phyloP scores from a whole-genome alignment of 2,797 vertebrate genomes.

The Sebastiscus tertius region DNA sequence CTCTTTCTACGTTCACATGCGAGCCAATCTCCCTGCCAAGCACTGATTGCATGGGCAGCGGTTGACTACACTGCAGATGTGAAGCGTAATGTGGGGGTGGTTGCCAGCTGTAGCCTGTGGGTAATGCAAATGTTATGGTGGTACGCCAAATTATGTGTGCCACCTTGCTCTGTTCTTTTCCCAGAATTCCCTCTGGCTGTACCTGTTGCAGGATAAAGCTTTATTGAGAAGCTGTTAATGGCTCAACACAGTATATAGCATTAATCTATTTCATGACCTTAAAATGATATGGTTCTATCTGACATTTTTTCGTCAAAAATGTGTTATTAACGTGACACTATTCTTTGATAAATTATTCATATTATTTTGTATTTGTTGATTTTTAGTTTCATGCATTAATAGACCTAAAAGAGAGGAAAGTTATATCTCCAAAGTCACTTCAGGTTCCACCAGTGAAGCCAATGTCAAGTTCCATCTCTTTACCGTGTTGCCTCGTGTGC shows the following conservation, averaged over 20 bases:
- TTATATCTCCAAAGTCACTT: not conserved
- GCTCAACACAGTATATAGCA: not conserved
- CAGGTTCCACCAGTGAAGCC: not conserved
- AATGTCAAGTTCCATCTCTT: not conserved
- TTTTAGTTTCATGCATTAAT: not conserved
- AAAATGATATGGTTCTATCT: not conserved
- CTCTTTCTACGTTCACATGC: slow-evolving; percentile 10
- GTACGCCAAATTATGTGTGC: slow-evolving; percentile 44
- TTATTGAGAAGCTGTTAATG: not conserved
- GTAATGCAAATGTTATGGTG: slow-evolving; percentile 38
- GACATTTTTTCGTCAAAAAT: not conserved
- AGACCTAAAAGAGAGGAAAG: fast-evolving
- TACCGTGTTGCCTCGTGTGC: not conserved
- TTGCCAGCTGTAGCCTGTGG: slow-evolving; percentile 59
- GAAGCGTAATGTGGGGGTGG: slow-evolving; percentile 48
- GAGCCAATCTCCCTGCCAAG: slow-evolving; percentile 37
- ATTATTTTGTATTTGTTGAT: not conserved
- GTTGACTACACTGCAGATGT: slow-evolving; percentile 68
- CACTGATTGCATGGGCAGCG: slow-evolving; percentile 56
- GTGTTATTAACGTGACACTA: not conserved
- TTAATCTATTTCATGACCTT: not conserved
- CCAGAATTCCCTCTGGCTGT: slow-evolving; percentile 36
- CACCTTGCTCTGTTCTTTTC: slow-evolving; percentile 43
- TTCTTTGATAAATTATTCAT: not conserved
- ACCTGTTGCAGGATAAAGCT: slow-evolving; percentile 56